phyloP scores from a whole-genome alignment of 2,888 invertebrate genomes.

The Hypomecis punctinalis region DNA sequence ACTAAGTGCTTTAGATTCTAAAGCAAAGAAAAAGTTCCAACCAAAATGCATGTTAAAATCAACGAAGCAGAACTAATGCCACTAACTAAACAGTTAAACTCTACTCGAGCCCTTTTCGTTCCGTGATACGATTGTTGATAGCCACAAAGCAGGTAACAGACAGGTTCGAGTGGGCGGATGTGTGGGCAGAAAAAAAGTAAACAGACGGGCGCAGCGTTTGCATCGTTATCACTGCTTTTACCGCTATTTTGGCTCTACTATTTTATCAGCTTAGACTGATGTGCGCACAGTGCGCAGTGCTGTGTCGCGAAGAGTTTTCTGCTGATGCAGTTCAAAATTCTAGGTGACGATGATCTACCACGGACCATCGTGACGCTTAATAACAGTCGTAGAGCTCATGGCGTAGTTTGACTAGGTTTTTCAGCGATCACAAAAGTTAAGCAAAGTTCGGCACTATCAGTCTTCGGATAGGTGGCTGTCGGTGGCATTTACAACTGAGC shows the following conservation, averaged over 20 bases:
- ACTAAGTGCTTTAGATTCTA: too few species aligned
- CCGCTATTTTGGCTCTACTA: constrained; percentile 27
- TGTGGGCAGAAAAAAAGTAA: constrained; percentile 66
- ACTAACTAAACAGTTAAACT: constrained; percentile 10
- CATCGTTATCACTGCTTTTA: constrained; percentile 49
- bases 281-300: neutral
- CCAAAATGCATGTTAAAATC: neutral
- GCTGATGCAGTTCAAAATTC: too few species aligned
- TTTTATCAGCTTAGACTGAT: constrained; percentile 9
- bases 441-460: too few species aligned
- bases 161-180: constrained; percentile 63
- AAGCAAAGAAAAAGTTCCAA: too few species aligned
- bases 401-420: too few species aligned
- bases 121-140: constrained; percentile 57
- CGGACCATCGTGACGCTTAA: too few species aligned
- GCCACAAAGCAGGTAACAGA: constrained; percentile 63
- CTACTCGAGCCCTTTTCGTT: constrained; percentile 19
- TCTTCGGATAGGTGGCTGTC: too few species aligned
- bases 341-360: too few species aligned
- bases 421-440: too few species aligned
- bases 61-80: neutral
- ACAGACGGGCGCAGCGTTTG: constrained; percentile 56
- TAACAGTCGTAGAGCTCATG: too few species aligned
- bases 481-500: too few species aligned
- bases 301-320: too few species aligned